Percentiles rank a stretch among this genome's conserved stretches.
These are phyloP conservation scores for Sphaerophoria rueppellii DNA, from an alignment of 2,888 invertebrate species.

Conservation along the genomic window DNA sequence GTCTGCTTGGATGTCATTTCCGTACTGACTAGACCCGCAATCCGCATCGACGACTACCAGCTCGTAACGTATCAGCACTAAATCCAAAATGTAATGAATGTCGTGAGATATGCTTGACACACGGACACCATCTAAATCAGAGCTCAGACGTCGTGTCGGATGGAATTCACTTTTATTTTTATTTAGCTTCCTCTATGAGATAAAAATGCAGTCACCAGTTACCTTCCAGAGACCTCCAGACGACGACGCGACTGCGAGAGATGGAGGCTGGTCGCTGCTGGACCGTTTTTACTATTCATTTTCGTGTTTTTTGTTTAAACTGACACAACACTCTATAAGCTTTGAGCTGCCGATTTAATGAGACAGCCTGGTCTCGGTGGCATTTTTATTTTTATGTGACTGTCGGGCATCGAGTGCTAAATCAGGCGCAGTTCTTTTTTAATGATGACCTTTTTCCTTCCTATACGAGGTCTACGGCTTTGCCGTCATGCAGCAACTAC, in stretches of 20 bases:
- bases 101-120: conserved; percentile 65
- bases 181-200: conserved; percentile 37
- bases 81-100: conserved; percentile 58
- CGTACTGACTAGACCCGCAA: conserved; percentile 2
- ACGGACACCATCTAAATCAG: conserved; percentile 62
- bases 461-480: conserved; percentile 22
- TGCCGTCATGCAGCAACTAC: not conserved
- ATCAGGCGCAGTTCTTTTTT: conserved; percentile 54
- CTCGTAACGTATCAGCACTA: conserved; percentile 13
- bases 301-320: not conserved
- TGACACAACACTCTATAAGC: conserved; percentile 29
- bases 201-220: conserved; percentile 16
- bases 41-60: not conserved
- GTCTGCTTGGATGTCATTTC: not conserved
- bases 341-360: conserved; percentile 61
- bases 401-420: conserved; percentile 45
- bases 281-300: conserved; percentile 12
- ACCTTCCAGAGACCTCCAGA: conserved; percentile 38
- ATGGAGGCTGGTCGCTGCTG: conserved; percentile 12
- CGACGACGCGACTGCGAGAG: conserved; percentile 5
- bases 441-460: conserved; percentile 68
- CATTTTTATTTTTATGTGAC: conserved; percentile 72
- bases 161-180: conserved; percentile 47
- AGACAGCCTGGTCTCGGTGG: conserved; percentile 70
- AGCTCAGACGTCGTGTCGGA: conserved; percentile 35